phyloP scores from a whole-genome alignment of 2,113 vertebrate genomes.

The Grantiella picta region DNA sequence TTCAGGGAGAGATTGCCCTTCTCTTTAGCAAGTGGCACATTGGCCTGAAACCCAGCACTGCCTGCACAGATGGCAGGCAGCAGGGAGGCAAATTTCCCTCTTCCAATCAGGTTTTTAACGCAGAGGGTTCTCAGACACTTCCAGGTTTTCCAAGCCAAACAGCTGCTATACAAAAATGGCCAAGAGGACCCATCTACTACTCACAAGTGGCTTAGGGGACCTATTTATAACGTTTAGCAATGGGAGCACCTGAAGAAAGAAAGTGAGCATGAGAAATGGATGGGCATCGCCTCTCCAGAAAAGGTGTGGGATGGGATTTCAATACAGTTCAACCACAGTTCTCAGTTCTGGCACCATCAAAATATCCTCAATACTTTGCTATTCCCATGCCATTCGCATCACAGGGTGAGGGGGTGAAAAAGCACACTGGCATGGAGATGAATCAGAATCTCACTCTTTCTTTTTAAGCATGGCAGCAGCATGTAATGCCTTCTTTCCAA shows the following conservation, averaged over 20 bases:
- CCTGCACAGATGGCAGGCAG: neutral
- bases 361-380: neutral
- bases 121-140: neutral
- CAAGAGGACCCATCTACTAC: neutral
- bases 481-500: neutral
- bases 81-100: neutral
- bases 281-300: neutral
- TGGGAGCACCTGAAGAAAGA: neutral
- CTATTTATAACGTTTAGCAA: neutral
- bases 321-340: neutral
- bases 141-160: neutral
- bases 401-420: neutral
- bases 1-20: neutral
- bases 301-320: neutral
- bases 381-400: neutral
- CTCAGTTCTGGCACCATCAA: neutral
- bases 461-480: neutral
- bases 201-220: neutral
- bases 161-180: neutral
- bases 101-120: neutral
- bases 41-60: neutral
- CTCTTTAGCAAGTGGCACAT: neutral
- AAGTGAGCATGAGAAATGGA: neutral
- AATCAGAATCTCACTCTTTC: neutral
- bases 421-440: neutral